These are phyloP conservation scores for Sturmia bella DNA, from an alignment of 2,888 invertebrate genomes.

Conservation along the genomic window DNA sequence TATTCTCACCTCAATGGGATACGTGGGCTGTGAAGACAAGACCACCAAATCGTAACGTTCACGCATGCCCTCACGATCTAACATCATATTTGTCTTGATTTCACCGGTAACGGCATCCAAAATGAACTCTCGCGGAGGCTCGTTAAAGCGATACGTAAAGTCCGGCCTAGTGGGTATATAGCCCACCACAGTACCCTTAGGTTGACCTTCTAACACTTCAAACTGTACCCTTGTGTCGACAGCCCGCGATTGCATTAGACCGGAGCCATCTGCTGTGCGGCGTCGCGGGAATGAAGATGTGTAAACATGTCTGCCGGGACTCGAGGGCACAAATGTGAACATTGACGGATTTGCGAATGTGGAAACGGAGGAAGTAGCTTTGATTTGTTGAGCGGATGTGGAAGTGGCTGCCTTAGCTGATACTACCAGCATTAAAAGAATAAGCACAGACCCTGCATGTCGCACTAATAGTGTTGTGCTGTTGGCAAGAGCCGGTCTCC, in stretches of 20 bases:
- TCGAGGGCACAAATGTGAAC: slow-evolving; percentile 71
- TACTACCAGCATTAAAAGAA: slow-evolving; percentile 66
- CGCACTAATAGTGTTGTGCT: slow-evolving; percentile 61
- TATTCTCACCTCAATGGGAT: slow-evolving; percentile 95
- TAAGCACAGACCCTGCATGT: slow-evolving; percentile 66
- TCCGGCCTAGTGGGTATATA: slow-evolving; percentile 92
- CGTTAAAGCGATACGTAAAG: slow-evolving; percentile 96
- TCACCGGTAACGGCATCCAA: slow-evolving; percentile 92
- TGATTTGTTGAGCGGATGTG: slow-evolving; percentile 61
- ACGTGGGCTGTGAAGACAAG: slow-evolving; percentile 94
- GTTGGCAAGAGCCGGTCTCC: slow-evolving; percentile 57
- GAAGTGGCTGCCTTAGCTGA: slow-evolving; percentile 60
- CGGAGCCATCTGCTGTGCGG: slow-evolving; percentile 80
- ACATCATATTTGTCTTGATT: slow-evolving; percentile 89
- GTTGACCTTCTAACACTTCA: slow-evolving; percentile 92
- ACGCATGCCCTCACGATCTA: slow-evolving; percentile 92
- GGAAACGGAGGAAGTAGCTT: slow-evolving; percentile 66
- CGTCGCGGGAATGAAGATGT: slow-evolving; percentile 78
- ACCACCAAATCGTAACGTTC: slow-evolving; percentile 95
- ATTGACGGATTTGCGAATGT: slow-evolving; percentile 74
- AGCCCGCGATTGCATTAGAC: slow-evolving; percentile 92
- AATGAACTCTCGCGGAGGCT: slow-evolving; percentile 92
- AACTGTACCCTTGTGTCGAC: slow-evolving; percentile 93
- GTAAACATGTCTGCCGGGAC: slow-evolving; percentile 63
- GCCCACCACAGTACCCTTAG: slow-evolving; percentile 92